phyloP scores from a whole-genome alignment of 2,797 vertebrate species.

The Hephaestus fuliginosus region DNA sequence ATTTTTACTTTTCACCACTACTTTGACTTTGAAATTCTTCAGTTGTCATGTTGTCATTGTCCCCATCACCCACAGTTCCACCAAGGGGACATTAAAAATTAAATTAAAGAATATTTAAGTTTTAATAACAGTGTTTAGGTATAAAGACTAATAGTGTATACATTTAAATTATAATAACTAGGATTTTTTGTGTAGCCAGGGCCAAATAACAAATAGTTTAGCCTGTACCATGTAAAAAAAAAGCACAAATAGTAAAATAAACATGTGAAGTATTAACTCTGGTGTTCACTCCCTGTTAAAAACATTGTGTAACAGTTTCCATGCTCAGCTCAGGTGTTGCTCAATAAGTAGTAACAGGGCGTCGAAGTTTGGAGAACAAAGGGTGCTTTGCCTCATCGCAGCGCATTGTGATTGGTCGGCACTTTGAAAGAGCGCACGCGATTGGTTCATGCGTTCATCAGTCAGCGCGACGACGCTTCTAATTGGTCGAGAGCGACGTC shows the following conservation, averaged over 20 bases:
- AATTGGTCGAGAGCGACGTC: conserved; percentile 65
- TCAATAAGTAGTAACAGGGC: conserved; percentile 15
- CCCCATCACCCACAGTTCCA: too few species aligned
- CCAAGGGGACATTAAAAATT: too few species aligned
- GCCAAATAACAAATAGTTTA: too few species aligned
- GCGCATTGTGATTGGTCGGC: conserved; percentile 36
- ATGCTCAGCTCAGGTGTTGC: neutral
- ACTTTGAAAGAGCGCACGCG: accelerated
- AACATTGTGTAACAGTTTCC: neutral
- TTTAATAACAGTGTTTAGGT: too few species aligned
- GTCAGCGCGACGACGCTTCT: neutral
- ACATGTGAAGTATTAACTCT: neutral
- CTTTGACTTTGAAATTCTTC: too few species aligned
- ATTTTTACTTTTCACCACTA: too few species aligned
- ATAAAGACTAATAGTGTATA: too few species aligned
- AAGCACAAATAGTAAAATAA: neutral
- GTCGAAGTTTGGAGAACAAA: conserved; percentile 53
- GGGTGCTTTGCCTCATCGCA: neutral
- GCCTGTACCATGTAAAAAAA: too few species aligned
- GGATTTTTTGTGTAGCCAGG: too few species aligned
- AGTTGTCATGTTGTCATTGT: too few species aligned
- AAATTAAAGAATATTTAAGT: too few species aligned
- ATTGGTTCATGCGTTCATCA: conserved; percentile 47
- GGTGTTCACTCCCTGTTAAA: neutral
- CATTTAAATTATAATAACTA: too few species aligned